Base-by-base conservation (phyloP, 2,888 invertebrate species). In the Amphipoea lucens region DNA sequence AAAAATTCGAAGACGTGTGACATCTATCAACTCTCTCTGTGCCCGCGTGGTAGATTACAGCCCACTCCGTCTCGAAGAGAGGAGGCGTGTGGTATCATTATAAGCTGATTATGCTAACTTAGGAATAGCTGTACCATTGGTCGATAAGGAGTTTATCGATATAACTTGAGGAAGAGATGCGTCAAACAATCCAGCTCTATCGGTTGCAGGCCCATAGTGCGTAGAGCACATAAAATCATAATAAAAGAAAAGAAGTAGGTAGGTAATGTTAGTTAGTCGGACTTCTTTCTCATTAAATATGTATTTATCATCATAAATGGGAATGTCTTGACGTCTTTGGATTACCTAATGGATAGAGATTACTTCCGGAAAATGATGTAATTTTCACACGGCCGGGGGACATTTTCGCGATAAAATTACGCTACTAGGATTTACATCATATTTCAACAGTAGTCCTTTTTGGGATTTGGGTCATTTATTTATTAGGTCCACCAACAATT, bases 111-210 rank as follows among this genome's bases (percentile, higher is more conserved):
- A 20, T 20, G n/a, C n/a, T 60, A 60, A 62, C 29, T n/a, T 67
- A 42, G 42, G 14, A 42, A n/a, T 14, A 14, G n/a, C 42, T 67
- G 23, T 23, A n/a, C 14, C 1, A 66, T 62, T 12, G n/a, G 60
- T 63, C 36, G 23, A 23, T 67, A 42, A n/a, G 4, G 11, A 36
- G 20, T 9, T 36, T 14, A 48, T 17, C 48, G 36, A 74, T 36
- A 36, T 11, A 17, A n/a, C 14, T 14, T 14, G 29, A 20, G 29
- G 9, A 14, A 63, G 62, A 76, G 40, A 48, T 51, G 14, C n/a
- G 75, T 40, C 73, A 20, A 20, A 48, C 14, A 12, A 63, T 51
- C 62, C 20, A 51, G 12, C n/a, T 76, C n/a, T 51, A 54, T 76
- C n/a, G 7, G 5, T 9, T 63, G 60, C 48, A 74, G 23, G 36